Evolutionary conservation across 2,113 vertebrate species (phyloP), one percentile per base, ranked within the genome.

Genomic region (Pimephales promelas): DNA sequence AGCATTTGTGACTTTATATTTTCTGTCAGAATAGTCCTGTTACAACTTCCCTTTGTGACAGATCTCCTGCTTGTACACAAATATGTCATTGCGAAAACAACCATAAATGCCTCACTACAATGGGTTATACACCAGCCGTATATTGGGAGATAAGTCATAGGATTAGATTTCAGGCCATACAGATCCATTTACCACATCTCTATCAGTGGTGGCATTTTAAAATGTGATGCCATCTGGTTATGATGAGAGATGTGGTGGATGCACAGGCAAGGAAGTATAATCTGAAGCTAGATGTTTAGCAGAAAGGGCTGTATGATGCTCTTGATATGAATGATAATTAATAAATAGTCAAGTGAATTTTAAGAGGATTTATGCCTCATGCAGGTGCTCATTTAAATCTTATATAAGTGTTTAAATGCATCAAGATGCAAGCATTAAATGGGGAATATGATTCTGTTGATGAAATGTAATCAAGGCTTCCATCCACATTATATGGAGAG

Each of bases 321-420:
- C 77, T 84, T 64, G 76, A 61, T 61, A 24, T 79, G 68, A 81
- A 52, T 74, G 56, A 54, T 57, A 84, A 68, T 78, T 84, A 68
- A 78, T 59, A 84, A 73, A 49, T 72, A 24, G 77, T 64, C 68
- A 59, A 81, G 77, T 20, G 43, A 43, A 54, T 85, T 54, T 81
- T 81, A 70, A 81, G 79, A 74, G 47, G 56, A 81, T 80, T 85
- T 34, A 20, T 80, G 36, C 56, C 68, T 64, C 54, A 62, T 43
- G 40, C 28, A 45, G 71, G 43, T 83, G 79, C 80, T 88, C 84
- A 81, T 83, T 85, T 81, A 71, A 82, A 83, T 83, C 28, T n/a
- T 36, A 73, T 79, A 49, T 82, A 61, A 68, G 61, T 73, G 31
- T 43, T 28, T 52, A 79, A 22, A 71, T 24, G 45, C 68, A 34